phyloP scores from a whole-genome alignment of 1,140 invertebrate species.

The Drosophila trapezifrons region DNA sequence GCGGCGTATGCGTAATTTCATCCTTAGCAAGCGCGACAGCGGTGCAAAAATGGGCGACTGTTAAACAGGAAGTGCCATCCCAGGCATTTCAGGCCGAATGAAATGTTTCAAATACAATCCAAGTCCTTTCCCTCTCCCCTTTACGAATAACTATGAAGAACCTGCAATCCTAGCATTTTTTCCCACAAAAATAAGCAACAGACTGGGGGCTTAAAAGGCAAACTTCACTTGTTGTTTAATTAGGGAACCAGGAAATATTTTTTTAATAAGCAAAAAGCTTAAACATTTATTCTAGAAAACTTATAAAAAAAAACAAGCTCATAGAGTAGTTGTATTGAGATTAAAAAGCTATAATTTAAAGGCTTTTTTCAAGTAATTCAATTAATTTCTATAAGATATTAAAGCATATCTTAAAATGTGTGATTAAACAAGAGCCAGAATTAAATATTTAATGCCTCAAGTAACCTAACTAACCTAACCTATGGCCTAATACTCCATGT shows the following conservation, averaged over 20 bases:
- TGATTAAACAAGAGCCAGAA: neutral
- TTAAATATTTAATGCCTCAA: no score
- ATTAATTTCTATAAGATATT: no score
- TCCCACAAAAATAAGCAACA: neutral
- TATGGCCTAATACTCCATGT: neutral
- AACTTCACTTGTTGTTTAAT: neutral
- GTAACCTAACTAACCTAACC: neutral
- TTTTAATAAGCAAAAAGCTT: neutral
- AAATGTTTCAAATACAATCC: conserved; percentile 14
- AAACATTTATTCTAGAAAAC: no score
- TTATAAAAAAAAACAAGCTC: no score
- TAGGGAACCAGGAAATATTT: neutral
- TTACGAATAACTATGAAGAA: neutral
- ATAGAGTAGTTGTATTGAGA: no score
- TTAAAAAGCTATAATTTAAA: neutral
- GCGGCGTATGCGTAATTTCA: conserved; percentile 57
- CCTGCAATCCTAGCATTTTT: neutral
- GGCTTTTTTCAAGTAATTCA: neutral
- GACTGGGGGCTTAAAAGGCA: neutral
- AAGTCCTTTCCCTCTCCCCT: no score
- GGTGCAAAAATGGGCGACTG: neutral
- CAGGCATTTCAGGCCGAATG: neutral
- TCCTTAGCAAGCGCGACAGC: conserved; percentile 1
- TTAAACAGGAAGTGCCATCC: neutral
- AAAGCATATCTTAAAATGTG: no score